Evolutionary conservation across 2,888 invertebrate species (phyloP), one percentile per base, ranked within the genome.

Genomic region (Heliconius erato): DNA sequence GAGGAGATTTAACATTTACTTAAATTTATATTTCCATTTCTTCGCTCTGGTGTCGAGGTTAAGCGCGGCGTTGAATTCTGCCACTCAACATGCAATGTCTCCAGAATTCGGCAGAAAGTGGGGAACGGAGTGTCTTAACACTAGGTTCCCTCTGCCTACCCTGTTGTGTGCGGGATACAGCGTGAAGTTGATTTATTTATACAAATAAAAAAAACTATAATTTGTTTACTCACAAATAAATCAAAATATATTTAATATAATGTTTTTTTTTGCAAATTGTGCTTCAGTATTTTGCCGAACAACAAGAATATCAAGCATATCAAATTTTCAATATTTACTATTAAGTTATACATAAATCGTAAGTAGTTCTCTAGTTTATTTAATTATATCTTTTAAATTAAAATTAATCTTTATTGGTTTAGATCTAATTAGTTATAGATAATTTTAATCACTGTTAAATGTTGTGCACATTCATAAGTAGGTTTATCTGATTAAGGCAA

Each of bases 371-470:
- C 87, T 90, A 89, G 90, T 90, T 89, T 86, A 88, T 87, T 91
- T 91, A 91, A 90, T 91, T 91, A 88, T 88, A 86, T 87, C 89
- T 89, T 90, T 87, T 89, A 87, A 89, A 88, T 87, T 87, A 88
- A 86, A 40, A 76, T 78, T 49, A 67, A 85, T 89, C 83, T 93
- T 91, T 91, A 91, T 93, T 94, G 92, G 89, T 93, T 92, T 94
- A 94, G 91, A 88, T 86, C 84, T 90, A 91, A 91, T 91, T 94
- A 93, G 93, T 90, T 85, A 85, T 93, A 94, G 91, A 91, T 94
- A 94, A 93, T 92, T 95, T 94, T 93, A 93, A 93, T 94, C 96
- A 96, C 96, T 96, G 96, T 96, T 96, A 95, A 95, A 95, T 95
- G 96, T 96, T 94, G 95, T 95, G 96, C 96, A 96, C 96, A 91